phyloP scores from a whole-genome alignment of 2,113 vertebrate species.

The Acrocephalus kingi region DNA sequence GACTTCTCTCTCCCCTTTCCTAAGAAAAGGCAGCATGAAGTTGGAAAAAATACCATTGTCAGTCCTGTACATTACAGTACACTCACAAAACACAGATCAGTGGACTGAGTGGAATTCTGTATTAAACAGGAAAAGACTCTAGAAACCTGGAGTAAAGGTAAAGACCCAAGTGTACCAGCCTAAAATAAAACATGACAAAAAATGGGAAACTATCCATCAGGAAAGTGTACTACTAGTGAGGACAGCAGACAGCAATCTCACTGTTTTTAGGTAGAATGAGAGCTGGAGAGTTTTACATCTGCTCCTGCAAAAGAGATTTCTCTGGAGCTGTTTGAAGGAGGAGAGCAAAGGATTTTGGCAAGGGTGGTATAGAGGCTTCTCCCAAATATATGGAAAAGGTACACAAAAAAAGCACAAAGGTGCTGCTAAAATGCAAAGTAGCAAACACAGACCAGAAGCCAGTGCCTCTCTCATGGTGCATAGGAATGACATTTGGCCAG shows the following conservation, averaged over 20 bases:
- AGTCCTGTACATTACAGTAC: neutral
- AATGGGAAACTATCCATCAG: neutral
- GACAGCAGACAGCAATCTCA: neutral
- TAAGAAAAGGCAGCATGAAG: neutral
- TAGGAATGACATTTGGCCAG: neutral
- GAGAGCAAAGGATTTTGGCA: neutral
- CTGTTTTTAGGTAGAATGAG: neutral
- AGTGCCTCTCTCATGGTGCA: fast-evolving
- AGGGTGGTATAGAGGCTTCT: neutral
- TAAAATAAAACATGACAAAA: neutral
- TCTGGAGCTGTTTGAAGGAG: neutral
- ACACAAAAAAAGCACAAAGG: neutral
- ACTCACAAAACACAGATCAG: neutral
- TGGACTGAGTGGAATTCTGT: neutral
- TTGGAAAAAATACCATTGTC: neutral
- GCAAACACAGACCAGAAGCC: neutral
- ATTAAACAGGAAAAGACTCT: neutral
- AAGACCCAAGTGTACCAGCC: neutral
- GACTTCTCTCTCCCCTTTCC: neutral
- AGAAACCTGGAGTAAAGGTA: neutral
- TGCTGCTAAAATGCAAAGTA: neutral
- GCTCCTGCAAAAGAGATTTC: neutral
- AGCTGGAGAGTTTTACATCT: neutral
- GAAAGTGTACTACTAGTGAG: neutral
- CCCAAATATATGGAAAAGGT: neutral